Percentiles rank a stretch among this genome's conserved stretches.
These are phyloP conservation scores for Drosophila imparisetae DNA, from an alignment of 2,888 invertebrate genomes.

Conservation along the genomic window DNA sequence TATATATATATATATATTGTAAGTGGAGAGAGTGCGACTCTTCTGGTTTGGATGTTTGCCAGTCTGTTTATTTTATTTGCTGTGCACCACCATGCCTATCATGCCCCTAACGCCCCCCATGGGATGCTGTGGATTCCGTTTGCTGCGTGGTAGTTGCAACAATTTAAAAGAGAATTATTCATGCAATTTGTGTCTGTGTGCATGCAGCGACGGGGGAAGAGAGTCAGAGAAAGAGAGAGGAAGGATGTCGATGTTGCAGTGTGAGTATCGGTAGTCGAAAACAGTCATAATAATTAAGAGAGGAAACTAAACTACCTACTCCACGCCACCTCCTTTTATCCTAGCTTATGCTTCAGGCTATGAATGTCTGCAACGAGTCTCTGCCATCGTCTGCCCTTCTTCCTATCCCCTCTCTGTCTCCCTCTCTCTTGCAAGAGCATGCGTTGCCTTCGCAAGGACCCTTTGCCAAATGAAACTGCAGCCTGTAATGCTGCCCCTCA, in stretches of 20 bases:
- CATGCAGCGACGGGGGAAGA: background rate
- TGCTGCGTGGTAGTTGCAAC: conserved; percentile 61
- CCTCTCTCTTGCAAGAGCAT: conserved; percentile 25
- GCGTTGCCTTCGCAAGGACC: conserved; percentile 50
- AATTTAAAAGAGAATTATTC: conserved; percentile 81
- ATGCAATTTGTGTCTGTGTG: conserved; percentile 72
- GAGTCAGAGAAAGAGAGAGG: too few species aligned
- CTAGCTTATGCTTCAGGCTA: conserved; percentile 19
- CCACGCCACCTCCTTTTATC: background rate
- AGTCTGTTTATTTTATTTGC: conserved; percentile 72
- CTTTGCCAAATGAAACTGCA: conserved; percentile 73
- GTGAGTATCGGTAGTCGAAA: conserved; percentile 42
- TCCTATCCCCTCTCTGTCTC: background rate
- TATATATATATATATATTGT: background rate
- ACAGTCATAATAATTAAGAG: conserved; percentile 58
- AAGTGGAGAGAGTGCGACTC: conserved; percentile 15
- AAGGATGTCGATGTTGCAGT: background rate
- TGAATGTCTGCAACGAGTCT: conserved; percentile 24
- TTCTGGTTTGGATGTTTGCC: conserved; percentile 49
- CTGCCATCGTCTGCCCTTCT: background rate
- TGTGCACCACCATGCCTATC: background rate
- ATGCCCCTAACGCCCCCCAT: background rate
- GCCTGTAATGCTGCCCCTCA: conserved; percentile 36
- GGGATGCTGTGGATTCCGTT: conserved; percentile 21
- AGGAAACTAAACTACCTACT: conserved; percentile 8